phyloP scores from a whole-genome alignment of 1,140 invertebrate species.

The Scaptomyza montana region DNA sequence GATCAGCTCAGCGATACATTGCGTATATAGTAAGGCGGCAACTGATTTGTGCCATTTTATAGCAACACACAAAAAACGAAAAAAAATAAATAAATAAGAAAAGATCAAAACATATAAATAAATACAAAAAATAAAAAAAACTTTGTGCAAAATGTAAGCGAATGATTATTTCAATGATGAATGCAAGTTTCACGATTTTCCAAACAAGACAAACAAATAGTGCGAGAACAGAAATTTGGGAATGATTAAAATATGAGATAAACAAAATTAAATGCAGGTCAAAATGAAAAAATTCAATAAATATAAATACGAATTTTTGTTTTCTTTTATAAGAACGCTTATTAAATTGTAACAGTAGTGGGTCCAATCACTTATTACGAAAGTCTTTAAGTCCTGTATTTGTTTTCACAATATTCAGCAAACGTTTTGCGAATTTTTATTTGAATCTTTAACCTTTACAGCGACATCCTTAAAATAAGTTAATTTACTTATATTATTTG shows the following conservation, averaged over 20 bases:
- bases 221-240: slow-evolving; percentile 21
- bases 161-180: slow-evolving; percentile 29
- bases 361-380: too few species aligned
- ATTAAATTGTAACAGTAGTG: too few species aligned
- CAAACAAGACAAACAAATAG: slow-evolving; percentile 33
- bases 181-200: slow-evolving; percentile 36
- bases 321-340: background rate
- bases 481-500: slow-evolving; percentile 2
- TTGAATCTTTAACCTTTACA: too few species aligned
- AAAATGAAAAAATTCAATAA: slow-evolving; percentile 63
- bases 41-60: slow-evolving; percentile 61
- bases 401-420: background rate
- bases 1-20: slow-evolving; percentile 20
- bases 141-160: slow-evolving; percentile 16
- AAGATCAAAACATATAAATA: background rate
- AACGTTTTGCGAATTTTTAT: background rate
- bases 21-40: slow-evolving; percentile 27
- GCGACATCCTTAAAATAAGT: too few species aligned
- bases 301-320: slow-evolving; percentile 9
- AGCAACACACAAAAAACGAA: slow-evolving; percentile 24
- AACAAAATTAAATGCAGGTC: slow-evolving; percentile 48
- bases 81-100: slow-evolving; percentile 26
- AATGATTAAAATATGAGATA: slow-evolving; percentile 28
- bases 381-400: too few species aligned
- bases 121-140: slow-evolving; percentile 15